These are phyloP conservation scores for Limenitis camilla DNA, from an alignment of 2,888 invertebrate genomes.

Conservation along the genomic window DNA sequence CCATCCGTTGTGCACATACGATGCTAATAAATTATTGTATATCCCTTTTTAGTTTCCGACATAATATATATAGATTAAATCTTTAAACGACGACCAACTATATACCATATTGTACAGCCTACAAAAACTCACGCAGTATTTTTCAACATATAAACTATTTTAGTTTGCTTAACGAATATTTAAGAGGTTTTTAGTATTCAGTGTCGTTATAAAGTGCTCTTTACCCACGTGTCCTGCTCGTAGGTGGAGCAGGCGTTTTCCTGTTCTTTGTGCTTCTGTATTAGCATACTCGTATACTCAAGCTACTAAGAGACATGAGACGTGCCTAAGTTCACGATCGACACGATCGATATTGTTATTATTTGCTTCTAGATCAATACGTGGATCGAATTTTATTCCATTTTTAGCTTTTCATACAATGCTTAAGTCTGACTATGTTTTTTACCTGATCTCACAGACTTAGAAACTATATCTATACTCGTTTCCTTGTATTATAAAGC, in stretches of 20 bases:
- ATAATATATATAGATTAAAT: no score
- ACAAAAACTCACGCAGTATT: no score
- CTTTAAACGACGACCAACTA: no score
- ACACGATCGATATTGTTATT: constrained; percentile 45
- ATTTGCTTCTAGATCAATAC: constrained; percentile 46
- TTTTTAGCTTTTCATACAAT: constrained; percentile 12
- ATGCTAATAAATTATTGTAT: no score
- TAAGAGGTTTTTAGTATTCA: not conserved
- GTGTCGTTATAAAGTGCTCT: constrained; percentile 1
- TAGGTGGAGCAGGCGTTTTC: constrained; percentile 44
- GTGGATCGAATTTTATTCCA: constrained; percentile 34
- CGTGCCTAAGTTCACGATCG: constrained; percentile 49
- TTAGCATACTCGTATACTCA: constrained; percentile 32
- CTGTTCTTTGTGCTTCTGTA: constrained; percentile 52
- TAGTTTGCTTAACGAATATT: not conserved
- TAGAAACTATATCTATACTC: no score
- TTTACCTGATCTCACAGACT: no score
- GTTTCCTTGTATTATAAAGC: no score
- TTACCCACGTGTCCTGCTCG: constrained; percentile 29
- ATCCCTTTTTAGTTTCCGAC: no score
- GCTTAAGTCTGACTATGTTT: no score
- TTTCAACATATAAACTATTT: no score
- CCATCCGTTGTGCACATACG: no score
- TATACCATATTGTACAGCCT: no score
- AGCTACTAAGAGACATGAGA: constrained; percentile 27